These are phyloP conservation scores for Nasonia giraulti DNA, from an alignment of 1,140 invertebrate species.

Conservation along the genomic window DNA sequence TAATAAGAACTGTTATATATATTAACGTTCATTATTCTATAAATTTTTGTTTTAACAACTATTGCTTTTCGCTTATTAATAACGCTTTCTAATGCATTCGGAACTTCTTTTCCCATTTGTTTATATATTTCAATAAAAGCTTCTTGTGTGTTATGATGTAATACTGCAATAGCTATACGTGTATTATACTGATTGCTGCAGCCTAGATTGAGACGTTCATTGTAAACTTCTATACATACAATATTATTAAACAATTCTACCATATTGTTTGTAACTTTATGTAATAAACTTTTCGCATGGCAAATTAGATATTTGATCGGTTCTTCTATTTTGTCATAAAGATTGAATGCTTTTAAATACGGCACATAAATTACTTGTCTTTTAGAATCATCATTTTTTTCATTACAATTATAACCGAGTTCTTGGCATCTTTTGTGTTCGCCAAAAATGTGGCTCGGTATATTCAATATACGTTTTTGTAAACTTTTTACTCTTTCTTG, in stretches of 20 bases:
- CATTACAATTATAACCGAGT: constrained; percentile 27
- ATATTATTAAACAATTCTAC: constrained; percentile 66
- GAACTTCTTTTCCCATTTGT: constrained; percentile 16
- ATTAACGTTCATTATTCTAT: no score
- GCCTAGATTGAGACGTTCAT: constrained; percentile 63
- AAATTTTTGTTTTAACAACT: neutral
- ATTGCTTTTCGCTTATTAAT: constrained; percentile 55
- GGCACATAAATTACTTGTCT: constrained; percentile 40
- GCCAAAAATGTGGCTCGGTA: constrained; percentile 54
- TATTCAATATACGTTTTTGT: constrained; percentile 45
- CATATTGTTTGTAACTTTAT: constrained; percentile 66
- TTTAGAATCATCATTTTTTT: neutral
- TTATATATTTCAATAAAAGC: constrained; percentile 39
- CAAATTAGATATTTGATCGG: constrained; percentile 20
- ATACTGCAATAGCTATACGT: constrained; percentile 56
- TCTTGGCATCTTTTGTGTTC: constrained; percentile 47
- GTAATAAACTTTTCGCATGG: constrained; percentile 58
- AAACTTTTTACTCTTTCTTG: constrained; percentile 13
- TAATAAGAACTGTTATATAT: no score
- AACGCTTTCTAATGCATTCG: constrained; percentile 25
- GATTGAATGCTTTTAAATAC: neutral
- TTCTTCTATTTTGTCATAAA: constrained; percentile 35
- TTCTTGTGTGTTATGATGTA: constrained; percentile 59
- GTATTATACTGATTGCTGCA: constrained; percentile 54
- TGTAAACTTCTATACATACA: constrained; percentile 61